Evolutionary conservation across 2,113 vertebrate species (phyloP), one percentile per base, ranked within the genome.

Genomic region (Corynorhinus townsendii): DNA sequence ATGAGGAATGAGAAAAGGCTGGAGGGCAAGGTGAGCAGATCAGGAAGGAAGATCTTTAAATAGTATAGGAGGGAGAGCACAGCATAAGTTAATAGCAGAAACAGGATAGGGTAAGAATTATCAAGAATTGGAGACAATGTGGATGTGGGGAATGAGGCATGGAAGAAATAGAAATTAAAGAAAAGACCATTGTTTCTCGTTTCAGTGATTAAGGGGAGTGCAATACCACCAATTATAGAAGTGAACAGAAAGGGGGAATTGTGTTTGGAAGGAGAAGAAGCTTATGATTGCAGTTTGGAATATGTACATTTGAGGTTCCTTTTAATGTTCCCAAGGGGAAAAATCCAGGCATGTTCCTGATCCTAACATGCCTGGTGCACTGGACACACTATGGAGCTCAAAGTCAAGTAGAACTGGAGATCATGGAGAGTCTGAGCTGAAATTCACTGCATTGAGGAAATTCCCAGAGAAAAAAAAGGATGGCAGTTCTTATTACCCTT

Each of bases 311-410:
- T 79, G 81, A 90, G 22, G 30, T 45, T 92, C 40, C 17, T 35
- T 11, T 87, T 59, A 86, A 72, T 33, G 14, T 69, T 40, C 15
- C 38, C 33, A 52, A 52, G 7, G 4, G 1, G 7, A 49, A 43
- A 62, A 79, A 24, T 28, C 10, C 15, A 68, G n/a, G 40, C 0
- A 38, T 49, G 11, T 66, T 68, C 30, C 16, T 90, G 73, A 59
- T 62, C 4, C 17, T 69, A 30, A 0, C 0, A 7, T 17, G 4
- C 2, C 38, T 28, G 8, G 30, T 30, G 3, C 15, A 45, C 22
- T 35, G 54, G 49, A 79, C 15, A 35, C 4, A 4, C 15, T 54
- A 82, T 47, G 4, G 35, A 86, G 7, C 2, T 54, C 35, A 40
- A 82, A 20, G 16, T 33, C 17, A 76, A 45, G 35, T 40, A 76